Evolutionary conservation across 2,113 vertebrate species (phyloP), one percentile per base, ranked within the genome.

Genomic region (Physeter macrocephalus): DNA sequence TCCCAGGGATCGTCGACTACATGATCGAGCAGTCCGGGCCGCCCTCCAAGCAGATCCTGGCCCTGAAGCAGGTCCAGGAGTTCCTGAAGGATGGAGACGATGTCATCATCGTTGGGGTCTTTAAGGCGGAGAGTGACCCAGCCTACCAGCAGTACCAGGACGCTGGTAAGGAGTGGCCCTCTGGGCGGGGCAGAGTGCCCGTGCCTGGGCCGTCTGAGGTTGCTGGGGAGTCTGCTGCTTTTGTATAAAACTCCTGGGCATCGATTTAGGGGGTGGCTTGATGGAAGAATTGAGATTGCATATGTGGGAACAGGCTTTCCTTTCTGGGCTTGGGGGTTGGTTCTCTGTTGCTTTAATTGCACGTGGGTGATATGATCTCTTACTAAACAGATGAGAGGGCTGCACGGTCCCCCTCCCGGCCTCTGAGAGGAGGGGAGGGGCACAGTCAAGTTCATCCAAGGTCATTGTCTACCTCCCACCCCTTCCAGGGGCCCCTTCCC

Each of bases 1-100:
- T 64, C 67, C 0, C 86, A 99, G 99, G 99, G 81, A 99, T 99
- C 21, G 98, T 99, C 0, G 99, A 99, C 92, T 99, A 99, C 98
- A 99, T 99, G 99, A 98, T 98, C 15, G 99, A 99, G 90, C 99
- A 99, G 96, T 98, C 99, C 3, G 99, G 99, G 9, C 99, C 99
- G 95, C 99, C 99, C 31, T 99, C 99, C 83, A 99, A 99, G 97
- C 99, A 99, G 97, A 98, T 99, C 43, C 98, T 99, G 97, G 98
- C 99, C 72, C 97, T 97, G 23, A 99, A 99, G 97, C 99, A 99
- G 97, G 99, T 99, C 41, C 99, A 99, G 96, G 99, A 99, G 97
- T 98, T 99, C 89, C 92, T 99, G 83, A 99, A 98, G 97, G 99
- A 99, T 27, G 99, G 99, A 0, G 99, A 99, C 5, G 99, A 99